Base-by-base conservation (phyloP, 1,140 invertebrate species). In the Calliphora vicina region DNA sequence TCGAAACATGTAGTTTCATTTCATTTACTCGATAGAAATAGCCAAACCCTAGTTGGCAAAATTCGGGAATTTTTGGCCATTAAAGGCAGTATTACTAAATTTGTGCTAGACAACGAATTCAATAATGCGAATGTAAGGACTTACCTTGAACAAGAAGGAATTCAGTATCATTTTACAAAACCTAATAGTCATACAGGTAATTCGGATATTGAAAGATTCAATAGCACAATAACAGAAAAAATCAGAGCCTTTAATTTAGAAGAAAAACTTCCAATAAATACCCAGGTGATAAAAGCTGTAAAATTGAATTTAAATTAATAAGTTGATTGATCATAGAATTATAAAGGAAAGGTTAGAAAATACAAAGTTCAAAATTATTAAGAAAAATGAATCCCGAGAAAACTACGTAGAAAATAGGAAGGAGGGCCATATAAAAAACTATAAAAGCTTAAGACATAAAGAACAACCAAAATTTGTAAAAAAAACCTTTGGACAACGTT, bases 121-220 rank as follows among this genome's bases (percentile, higher is more conserved):
- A 83, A 81, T 73, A 23, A 67, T 15, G 73, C 81, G n/a, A 80
- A 82, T 10, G 42, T 85, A 72, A 82, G 80, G n/a, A 17, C 82
- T 25, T 83, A 82, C 72, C 81, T 80, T 26, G 29, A 20, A 50
- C 23, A 82, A 17, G 84, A 85, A 81, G 23, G 73, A 10, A 80
- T 83, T 26, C 23, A 83, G 43, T 35, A 76, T 23, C 82, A 84
- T 74, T 71, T 82, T 3, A 83, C 84, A 35, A 84, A 84, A 82
- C 82, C 84, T 9, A 83, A 84, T 81, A 83, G 80, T 26, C 82
- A 84, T 57, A 84, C 82, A 9, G 84, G 84, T 15, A 84, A 82
- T 82, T 25, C 82, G 5, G 82, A 84, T 45, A 45, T 84, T 12
- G 80, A 84, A 50, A 76, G 82, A 26, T 42, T 84, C 4, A 67